Base-by-base conservation (phyloP, 2,888 invertebrate species). In the Hartigia nigra region DNA sequence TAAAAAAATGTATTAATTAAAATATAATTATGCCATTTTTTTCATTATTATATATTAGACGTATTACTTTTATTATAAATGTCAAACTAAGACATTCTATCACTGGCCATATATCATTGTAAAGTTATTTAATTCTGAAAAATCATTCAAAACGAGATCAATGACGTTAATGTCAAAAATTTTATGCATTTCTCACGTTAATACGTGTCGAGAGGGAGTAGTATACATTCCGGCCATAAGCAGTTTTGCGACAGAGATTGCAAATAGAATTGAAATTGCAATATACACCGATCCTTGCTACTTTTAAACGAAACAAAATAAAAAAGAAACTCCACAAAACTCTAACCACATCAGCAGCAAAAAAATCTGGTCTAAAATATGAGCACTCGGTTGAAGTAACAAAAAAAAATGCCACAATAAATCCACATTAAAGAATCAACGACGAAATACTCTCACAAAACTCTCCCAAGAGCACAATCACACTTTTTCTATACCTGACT, bases 401-500 rank as follows among this genome's bases (percentile, higher is more conserved):
- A n/a, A n/a, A n/a, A n/a, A n/a, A n/a, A n/a, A n/a, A n/a, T n/a
- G n/a, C n/a, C 23, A 55, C 55, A 23, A 55, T 55, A 9, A 55
- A 55, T 23, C 23, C 55, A 55, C 55, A 55, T 9, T 23, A 55
- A 55, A 55, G 9, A 55, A 55, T 55, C 23, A 55, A 55, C 9
- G 55, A 55, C 55, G 9, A 55, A 55, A 23, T 14, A 55, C 55
- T 55, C 55, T 55, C 55, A 55, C 55, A 55, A 23, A 55, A 23
- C 55, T 55, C 2, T 23, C 5, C 55, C 23, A 55, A 23, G 9
- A 23, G 9, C 55, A 55, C 55, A 55, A 9, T 55, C 9, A 55
- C 55, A 55, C 14, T 55, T 80, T 74, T 74, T 74, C 69, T 79
- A 39, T 82, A 82, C 82, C 82, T 82, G 75, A 82, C 82, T 78